Evolutionary conservation across 2,113 vertebrate species (phyloP), one percentile per base, ranked within the genome.

Genomic region (Salvelinus namaycush): DNA sequence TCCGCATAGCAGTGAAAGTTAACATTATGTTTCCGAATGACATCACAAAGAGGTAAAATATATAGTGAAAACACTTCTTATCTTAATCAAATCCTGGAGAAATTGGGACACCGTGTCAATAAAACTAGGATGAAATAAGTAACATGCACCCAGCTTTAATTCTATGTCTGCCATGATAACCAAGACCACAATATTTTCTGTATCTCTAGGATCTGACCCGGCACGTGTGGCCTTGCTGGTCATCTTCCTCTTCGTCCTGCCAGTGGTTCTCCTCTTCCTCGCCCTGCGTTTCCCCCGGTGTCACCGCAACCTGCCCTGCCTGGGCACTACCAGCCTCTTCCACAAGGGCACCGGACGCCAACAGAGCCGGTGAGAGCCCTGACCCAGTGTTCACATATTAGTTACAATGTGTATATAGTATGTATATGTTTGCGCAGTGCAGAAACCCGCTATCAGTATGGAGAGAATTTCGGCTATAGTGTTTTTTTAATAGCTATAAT

Each of bases 211-310:
- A 24, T 90, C 92, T 0, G 86, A 91, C 48, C 91, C 91, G 0
- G 83, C 88, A 0, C 87, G 79, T 11, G 90, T 92, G 16, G 89
- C 92, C 59, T 79, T 94, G 79, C 91, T 94, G 12, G 85, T 94
- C 60, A 70, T 92, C 82, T 94, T 94, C 86, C 84, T 94, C 84
- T 89, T 94, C 75, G 51, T 93, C 81, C 77, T 94, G 54, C 93
- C 91, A 0, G 80, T 88, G 8, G 66, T 90, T 31, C 85, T 93
- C 70, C 79, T 93, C 86, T 84, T 93, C 85, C 85, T 94, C 54
- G 77, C 84, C 6, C 81, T 94, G 34, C 87, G 89, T 1, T 83
- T 90, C 57, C 89, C 90, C 16, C 85, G 88, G 0, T 82, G 87
- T 70, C 88, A 91, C 0, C 86, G 44, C 54, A 31, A 51, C 1